Base-by-base conservation (phyloP, 2,888 invertebrate genomes). In the Melipona beecheii region DNA sequence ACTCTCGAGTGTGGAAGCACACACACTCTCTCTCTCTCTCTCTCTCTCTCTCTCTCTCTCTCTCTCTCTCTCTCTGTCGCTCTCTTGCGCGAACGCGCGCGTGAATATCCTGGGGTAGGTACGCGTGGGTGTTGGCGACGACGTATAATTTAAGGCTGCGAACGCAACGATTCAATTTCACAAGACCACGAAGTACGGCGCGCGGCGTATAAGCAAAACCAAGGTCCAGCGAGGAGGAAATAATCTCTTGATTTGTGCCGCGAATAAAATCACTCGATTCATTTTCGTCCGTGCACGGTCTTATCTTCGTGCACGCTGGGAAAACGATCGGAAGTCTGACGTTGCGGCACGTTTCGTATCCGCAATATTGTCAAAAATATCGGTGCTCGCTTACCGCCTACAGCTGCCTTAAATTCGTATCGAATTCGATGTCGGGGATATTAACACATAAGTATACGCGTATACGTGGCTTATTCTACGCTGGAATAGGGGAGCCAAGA, bases 111-210 rank as follows among this genome's bases (percentile, higher is more conserved):
- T 54, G 81, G 80, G 85, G 89, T 86, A 78, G 86, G 79, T 88
- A 68, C 72, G 90, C 89, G 90, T 91, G 90, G 91, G 91, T 89
- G 90, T 87, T 78, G 83, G 86, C 86, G 90, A 91, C 90, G 90
- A 90, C 91, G 88, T 90, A 87, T 90, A 90, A 90, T 91, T 91
- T 90, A 90, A 90, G 90, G 86, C 89, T 86, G 86, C 86, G 84
- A 79, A 82, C 77, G 86, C 87, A 86, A 90, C 91, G 90, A 90
- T 91, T 90, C 91, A 90, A 90, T 90, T 90, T 89, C 90, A 87
- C 90, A 82, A 89, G 90, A 89, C 77, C 90, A 75, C 84, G 87
- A 82, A 84, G 87, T 79, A 81, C 82, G 81, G 85, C 62, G 80
- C 82, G 79, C 24, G 24, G 81, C 81, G 66, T 84, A 88, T 84